These are phyloP conservation scores for Neolamprologus sp. DNA, from an alignment of 2,113 vertebrate species.

Conservation along the genomic window DNA sequence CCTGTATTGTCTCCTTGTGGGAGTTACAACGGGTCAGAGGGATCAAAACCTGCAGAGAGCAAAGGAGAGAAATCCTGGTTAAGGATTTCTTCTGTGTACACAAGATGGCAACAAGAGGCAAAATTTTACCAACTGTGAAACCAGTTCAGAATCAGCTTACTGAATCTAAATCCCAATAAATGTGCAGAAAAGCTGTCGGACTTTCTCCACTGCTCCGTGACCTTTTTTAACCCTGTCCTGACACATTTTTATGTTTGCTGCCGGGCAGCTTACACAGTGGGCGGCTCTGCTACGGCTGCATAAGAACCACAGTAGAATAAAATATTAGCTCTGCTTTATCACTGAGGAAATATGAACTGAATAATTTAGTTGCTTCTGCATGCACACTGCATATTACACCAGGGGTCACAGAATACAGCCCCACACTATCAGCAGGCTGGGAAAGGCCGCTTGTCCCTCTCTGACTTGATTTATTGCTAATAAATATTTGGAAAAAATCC, in stretches of 20 bases:
- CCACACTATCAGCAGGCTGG: not conserved
- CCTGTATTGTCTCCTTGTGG: slow-evolving; percentile 87
- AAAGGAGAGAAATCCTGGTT: not conserved
- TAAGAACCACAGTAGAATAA: not conserved
- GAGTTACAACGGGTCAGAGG: slow-evolving; percentile 90
- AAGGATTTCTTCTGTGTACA: not conserved
- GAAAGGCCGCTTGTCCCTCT: not conserved
- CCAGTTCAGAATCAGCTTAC: not conserved
- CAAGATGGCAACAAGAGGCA: not conserved
- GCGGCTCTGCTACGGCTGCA: not conserved
- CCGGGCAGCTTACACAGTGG: not conserved
- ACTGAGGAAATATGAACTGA: not conserved
- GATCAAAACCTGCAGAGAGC: slow-evolving; percentile 82
- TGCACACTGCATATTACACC: not conserved
- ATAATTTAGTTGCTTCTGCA: not conserved
- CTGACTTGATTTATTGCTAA: not conserved
- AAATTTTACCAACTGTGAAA: not conserved
- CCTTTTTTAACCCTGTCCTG: not conserved
- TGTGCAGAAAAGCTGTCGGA: not conserved
- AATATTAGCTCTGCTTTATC: not conserved
- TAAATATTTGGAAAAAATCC: not conserved
- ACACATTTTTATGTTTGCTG: not conserved
- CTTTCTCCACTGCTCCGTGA: not conserved
- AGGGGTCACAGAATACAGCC: not conserved
- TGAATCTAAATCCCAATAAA: not conserved